Evolutionary conservation across 2,113 vertebrate species (phyloP), one percentile per base, ranked within the genome.

Genomic region (Argyrosomus japonicus): DNA sequence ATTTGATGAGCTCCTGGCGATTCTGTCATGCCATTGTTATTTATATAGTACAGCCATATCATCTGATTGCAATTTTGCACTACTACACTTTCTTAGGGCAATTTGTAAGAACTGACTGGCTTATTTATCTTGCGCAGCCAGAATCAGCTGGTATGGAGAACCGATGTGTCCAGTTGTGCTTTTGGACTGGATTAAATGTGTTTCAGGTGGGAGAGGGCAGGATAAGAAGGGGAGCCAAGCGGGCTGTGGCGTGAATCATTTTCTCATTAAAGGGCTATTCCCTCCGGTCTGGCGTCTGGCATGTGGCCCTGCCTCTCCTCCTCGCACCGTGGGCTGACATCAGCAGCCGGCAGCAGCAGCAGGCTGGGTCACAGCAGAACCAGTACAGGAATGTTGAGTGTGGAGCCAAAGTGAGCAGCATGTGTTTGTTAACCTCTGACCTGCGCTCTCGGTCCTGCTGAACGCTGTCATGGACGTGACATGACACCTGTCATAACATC

Each of bases 401-500:
- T 50, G 68, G 62, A 88, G 87, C 78, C 84, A 84, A 83, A 88
- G 85, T 84, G 85, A 87, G 88, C 87, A 85, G 89, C 93, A 88
- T 94, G 91, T 93, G 92, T 91, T 91, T 91, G 88, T 84, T 91
- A 81, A 94, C 92, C 92, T 61, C 65, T 88, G 91, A 91, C 91
- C 90, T 32, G 61, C 3, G 43, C 79, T 86, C 82, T 77, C 25
- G 3, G 75, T 87, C 85, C 87, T 63, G 82, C 86, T 40, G 63
- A 91, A 85, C 60, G 51, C 90, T 68, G 88, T 90, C 93, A 84
- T 64, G 27, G 87, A 85, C 14, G 32, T 85, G 89, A 94, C 84
- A 91, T 87, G 90, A 92, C 93, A 92, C 90, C 89, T 94, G 94
- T 94, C 93, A 93, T 93, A 94, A 94, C 91, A 93, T 84, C 81